Evolutionary conservation across 2,888 invertebrate species (phyloP).

Genomic region (Parnassius mnemosyne): DNA sequence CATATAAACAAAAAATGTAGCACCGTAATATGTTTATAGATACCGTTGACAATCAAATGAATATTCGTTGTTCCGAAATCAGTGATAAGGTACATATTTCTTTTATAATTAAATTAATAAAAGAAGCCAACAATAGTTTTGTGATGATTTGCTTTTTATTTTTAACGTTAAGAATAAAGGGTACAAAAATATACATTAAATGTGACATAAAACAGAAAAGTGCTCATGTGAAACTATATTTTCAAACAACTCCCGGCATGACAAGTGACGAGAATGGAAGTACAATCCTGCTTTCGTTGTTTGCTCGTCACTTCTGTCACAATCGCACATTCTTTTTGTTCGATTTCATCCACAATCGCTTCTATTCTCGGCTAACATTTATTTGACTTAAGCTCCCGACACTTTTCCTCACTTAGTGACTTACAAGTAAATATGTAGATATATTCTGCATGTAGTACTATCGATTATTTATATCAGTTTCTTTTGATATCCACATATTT

Average conservation of each 20-base stretch:
- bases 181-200: neutral
- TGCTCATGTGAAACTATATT: conserved; percentile 28
- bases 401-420: conserved; percentile 6
- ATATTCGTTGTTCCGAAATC: conserved; percentile 13
- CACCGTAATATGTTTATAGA: conserved; percentile 24
- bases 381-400: conserved; percentile 32
- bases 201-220: conserved; percentile 15
- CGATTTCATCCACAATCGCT: conserved; percentile 28
- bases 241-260: conserved; percentile 43
- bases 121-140: too few relatives aligned
- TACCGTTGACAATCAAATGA: conserved; percentile 24
- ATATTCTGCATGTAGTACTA: too few relatives aligned
- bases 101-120: too few relatives aligned
- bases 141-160: too few relatives aligned
- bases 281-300: conserved; percentile 33
- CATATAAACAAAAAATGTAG: conserved; percentile 23
- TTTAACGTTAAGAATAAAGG: too few relatives aligned
- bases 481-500: too few relatives aligned
- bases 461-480: too few relatives aligned
- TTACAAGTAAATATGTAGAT: too few relatives aligned
- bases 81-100: conserved; percentile 16
- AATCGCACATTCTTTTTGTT: conserved; percentile 34
- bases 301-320: conserved; percentile 35
- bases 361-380: conserved; percentile 28
- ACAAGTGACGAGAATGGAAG: conserved; percentile 50